These are phyloP conservation scores for Indicator indicator DNA, from an alignment of 2,113 vertebrate genomes.

Conservation along the genomic window DNA sequence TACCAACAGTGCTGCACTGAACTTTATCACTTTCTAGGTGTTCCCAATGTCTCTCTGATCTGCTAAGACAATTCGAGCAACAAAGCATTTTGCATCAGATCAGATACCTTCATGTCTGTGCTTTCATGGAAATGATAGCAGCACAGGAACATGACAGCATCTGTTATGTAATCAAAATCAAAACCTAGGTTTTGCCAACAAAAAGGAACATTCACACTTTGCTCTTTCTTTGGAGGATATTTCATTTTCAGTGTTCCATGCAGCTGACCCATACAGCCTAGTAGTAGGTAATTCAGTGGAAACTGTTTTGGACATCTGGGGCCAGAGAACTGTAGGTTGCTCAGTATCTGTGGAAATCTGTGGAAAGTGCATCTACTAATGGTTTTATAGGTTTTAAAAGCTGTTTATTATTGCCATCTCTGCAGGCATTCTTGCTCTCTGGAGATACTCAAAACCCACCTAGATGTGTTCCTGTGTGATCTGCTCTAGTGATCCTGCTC, in stretches of 20 bases:
- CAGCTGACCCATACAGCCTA: rapidly evolving
- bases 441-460: no score
- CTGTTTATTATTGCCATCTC: not conserved
- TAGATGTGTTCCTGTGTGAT: no score
- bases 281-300: not conserved
- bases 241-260: not conserved
- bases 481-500: no score
- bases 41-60: rapidly evolving
- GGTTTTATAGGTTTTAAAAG: not conserved
- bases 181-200: not conserved
- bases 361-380: not conserved
- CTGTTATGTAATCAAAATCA: not conserved
- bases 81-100: not conserved
- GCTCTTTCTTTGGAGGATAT: not conserved
- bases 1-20: rapidly evolving
- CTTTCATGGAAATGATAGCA: not conserved
- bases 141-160: no score
- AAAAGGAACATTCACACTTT: not conserved
- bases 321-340: not conserved
- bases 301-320: not conserved
- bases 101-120: not conserved
- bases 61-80: not conserved
- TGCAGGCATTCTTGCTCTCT: not conserved
- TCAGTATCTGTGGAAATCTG: not conserved
- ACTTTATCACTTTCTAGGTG: rapidly evolving